Conservation (phyloP, 2,113 vertebrate genomes). For the Indicator maculatus region DNA sequence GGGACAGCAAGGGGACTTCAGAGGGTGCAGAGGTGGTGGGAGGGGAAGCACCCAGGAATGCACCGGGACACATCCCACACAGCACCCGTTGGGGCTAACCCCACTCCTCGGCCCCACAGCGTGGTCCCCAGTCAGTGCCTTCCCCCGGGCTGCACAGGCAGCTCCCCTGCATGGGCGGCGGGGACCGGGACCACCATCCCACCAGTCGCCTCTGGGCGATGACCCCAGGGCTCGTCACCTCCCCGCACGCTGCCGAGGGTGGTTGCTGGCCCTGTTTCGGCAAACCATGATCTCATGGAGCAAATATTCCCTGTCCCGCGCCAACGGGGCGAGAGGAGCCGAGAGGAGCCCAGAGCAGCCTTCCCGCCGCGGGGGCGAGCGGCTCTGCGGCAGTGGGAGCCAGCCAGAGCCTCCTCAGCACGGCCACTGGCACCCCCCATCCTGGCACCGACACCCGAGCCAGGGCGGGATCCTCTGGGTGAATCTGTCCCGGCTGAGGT, state of each 20-base stretch:
- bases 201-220: neutral
- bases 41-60: neutral
- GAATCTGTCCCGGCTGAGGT: rapidly evolving
- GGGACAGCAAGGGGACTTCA: neutral
- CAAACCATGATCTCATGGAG: conserved; percentile 62
- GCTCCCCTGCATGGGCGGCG: neutral
- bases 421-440: rapidly evolving
- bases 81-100: rapidly evolving
- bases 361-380: neutral
- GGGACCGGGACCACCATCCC: rapidly evolving
- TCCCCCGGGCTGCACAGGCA: rapidly evolving
- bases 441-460: neutral
- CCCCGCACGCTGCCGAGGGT: neutral
- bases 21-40: rapidly evolving
- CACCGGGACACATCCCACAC: rapidly evolving
- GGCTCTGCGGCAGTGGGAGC: neutral
- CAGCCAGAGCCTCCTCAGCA: neutral
- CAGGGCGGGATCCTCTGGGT: neutral
- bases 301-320: conserved; percentile 58
- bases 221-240: conserved; percentile 9
- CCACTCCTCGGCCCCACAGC: rapidly evolving
- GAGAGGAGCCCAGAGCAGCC: conserved; percentile 18
- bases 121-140: neutral
- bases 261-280: neutral
- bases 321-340: neutral